Evolutionary conservation across 2,113 vertebrate species (phyloP).

Genomic region (Irena cyanogastra): DNA sequence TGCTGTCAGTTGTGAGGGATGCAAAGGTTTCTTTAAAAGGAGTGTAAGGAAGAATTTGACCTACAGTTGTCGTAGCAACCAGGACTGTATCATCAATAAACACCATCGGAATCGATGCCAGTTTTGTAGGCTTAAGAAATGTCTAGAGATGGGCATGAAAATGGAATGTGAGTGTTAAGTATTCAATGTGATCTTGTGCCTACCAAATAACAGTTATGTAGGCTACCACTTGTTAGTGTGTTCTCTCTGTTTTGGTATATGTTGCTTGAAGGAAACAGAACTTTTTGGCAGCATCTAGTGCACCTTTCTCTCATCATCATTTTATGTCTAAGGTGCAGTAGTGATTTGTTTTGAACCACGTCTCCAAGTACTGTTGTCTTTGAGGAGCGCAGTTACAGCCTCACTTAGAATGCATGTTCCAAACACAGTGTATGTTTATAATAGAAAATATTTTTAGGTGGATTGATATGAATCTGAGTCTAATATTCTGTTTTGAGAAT

Average conservation of each 20-base stretch:
- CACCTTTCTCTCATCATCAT: neutral
- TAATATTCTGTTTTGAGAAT: neutral
- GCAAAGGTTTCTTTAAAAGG: slow-evolving; percentile 98
- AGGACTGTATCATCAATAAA: slow-evolving; percentile 98
- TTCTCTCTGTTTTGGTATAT: neutral
- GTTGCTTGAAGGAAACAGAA: neutral
- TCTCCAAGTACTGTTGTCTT: neutral
- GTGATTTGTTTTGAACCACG: neutral
- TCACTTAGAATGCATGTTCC: neutral
- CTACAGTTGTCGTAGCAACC: slow-evolving; percentile 97
- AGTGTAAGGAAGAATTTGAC: slow-evolving; percentile 96
- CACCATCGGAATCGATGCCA: slow-evolving; percentile 98
- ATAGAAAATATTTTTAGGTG: neutral
- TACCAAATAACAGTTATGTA: neutral
- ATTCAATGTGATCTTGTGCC: neutral
- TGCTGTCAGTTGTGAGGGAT: slow-evolving; percentile 97
- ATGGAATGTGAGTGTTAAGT: slow-evolving; percentile 91
- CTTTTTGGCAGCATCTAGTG: neutral
- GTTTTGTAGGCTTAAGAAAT: slow-evolving; percentile 95
- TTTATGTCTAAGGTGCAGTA: neutral
- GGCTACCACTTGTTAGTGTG: neutral
- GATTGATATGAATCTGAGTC: neutral
- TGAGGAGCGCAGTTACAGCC: neutral
- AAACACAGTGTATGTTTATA: neutral
- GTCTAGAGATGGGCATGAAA: slow-evolving; percentile 98